Conservation (phyloP, 92 coral and sea anemone species). For the Diadumene lineata region DNA sequence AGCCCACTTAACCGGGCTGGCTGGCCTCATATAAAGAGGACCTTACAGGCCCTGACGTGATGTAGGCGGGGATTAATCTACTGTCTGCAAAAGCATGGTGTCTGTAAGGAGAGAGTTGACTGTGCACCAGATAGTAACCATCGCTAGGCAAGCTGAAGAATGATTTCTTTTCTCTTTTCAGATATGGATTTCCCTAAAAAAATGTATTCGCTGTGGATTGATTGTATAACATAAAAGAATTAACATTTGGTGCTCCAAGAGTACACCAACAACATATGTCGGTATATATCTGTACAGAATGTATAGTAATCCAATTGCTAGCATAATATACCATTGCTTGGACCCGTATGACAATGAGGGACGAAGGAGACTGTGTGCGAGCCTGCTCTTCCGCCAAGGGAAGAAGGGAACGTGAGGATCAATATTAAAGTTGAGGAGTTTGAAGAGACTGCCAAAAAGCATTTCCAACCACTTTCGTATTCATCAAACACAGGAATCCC, state of each 20-base stretch:
- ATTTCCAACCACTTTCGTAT: constrained; percentile 20
- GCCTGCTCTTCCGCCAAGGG: not conserved
- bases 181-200: constrained; percentile 49
- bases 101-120: no score
- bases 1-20: no score
- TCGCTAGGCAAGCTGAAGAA: not conserved
- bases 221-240: not conserved
- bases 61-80: no score
- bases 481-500: constrained; percentile 31
- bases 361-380: constrained; percentile 8
- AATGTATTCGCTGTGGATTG: constrained; percentile 9
- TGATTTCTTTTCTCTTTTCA: not conserved
- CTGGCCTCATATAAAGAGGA: no score
- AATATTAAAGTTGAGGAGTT: not conserved
- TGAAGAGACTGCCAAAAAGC: not conserved
- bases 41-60: no score
- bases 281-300: constrained; percentile 19
- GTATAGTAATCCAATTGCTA: constrained; percentile 28
- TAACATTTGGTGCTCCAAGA: constrained; percentile 45
- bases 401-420: not conserved
- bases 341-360: constrained; percentile 23
- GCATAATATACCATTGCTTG: constrained; percentile 14
- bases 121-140: not conserved
- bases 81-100: no score
- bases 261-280: constrained; percentile 17